Conservation (phyloP, 2,797 vertebrate genomes). For the Spinus pinus region DNA sequence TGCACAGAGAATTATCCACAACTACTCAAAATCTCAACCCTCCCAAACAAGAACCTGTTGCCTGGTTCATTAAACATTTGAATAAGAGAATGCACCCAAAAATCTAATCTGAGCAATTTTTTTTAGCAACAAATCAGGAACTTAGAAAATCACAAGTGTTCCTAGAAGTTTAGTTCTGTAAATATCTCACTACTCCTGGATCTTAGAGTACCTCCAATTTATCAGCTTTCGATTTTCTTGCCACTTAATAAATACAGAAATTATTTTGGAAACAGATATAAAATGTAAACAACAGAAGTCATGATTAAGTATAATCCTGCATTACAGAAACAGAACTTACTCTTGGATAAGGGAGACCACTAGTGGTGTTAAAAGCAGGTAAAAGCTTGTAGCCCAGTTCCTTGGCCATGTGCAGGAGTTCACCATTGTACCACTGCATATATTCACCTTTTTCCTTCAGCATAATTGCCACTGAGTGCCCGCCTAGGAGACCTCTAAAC, state of each 20-base stretch:
- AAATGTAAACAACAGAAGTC: not conserved
- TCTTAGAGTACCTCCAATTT: not conserved
- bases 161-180: not conserved
- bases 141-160: not conserved
- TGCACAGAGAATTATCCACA: not conserved
- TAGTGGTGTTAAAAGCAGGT: conserved; percentile 98
- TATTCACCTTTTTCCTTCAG: conserved; percentile 88
- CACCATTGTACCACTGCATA: conserved; percentile 96
- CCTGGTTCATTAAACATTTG: not conserved
- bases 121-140: not conserved
- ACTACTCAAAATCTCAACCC: not conserved
- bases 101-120: not conserved
- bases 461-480: conserved; percentile 96
- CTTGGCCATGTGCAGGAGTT: conserved; percentile 96
- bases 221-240: not conserved
- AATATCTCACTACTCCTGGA: not conserved
- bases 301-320: not conserved
- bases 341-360: conserved; percentile 96
- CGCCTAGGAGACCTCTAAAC: conserved; percentile 90
- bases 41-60: not conserved
- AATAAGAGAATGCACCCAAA: not conserved
- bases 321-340: conserved; percentile 76
- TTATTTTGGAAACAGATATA: not conserved
- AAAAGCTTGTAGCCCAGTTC: conserved; percentile 91
- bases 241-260: not conserved